These are phyloP conservation scores for Petrocephalus zakoni DNA, from an alignment of 2,113 vertebrate species.

Conservation along the genomic window DNA sequence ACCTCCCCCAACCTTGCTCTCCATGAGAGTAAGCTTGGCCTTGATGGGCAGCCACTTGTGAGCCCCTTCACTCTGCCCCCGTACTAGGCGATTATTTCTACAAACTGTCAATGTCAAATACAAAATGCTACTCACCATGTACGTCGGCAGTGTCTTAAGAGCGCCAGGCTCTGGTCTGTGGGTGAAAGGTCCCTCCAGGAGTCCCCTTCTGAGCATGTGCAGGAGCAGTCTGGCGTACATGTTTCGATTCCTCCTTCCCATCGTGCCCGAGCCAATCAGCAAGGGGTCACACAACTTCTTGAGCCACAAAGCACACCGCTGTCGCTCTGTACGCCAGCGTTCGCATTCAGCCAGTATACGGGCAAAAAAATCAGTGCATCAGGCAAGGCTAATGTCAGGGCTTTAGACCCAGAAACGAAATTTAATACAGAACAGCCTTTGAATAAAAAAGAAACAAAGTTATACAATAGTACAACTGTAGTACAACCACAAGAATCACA, in stretches of 20 bases:
- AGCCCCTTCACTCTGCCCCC: too few species aligned
- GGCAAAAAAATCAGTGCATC: not conserved
- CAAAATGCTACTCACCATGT: slow-evolving; percentile 67
- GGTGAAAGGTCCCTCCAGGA: slow-evolving; percentile 77
- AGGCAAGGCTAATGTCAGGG: not conserved
- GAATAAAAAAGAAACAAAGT: not conserved
- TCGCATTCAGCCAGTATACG: not conserved
- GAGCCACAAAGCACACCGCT: slow-evolving; percentile 83
- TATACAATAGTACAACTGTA: not conserved
- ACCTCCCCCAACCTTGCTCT: too few species aligned
- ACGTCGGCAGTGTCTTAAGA: slow-evolving; percentile 75
- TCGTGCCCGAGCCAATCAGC: slow-evolving; percentile 60
- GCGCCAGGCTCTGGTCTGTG: slow-evolving; percentile 73
- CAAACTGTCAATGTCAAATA: not conserved
- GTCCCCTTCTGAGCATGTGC: slow-evolving; percentile 79
- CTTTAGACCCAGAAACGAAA: not conserved
- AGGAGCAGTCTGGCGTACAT: slow-evolving; percentile 76
- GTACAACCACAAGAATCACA: not conserved
- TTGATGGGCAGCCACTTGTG: too few species aligned
- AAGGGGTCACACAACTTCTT: slow-evolving; percentile 83
- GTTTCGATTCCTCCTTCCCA: slow-evolving; percentile 79
- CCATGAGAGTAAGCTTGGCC: too few species aligned
- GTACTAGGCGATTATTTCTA: not conserved
- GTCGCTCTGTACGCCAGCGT: slow-evolving; percentile 64
- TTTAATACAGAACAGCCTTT: not conserved